Evolutionary conservation across 2,797 vertebrate genomes (phyloP).

Genomic region (Coranthus polyacanthus): DNA sequence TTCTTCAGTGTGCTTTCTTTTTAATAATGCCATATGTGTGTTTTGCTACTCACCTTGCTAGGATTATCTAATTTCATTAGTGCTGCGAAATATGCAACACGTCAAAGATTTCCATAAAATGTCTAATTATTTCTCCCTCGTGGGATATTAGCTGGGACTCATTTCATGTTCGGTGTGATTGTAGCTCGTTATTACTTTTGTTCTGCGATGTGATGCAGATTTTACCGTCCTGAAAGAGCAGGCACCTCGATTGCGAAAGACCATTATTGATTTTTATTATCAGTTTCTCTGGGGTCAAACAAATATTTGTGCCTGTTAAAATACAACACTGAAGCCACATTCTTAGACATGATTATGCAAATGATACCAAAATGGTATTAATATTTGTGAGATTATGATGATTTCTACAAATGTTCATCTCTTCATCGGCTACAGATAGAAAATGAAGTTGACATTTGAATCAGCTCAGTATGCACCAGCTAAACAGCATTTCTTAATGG

Average conservation of each 20-base stretch:
- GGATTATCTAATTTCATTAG: conserved; percentile 52
- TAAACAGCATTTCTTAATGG: conserved; percentile 31
- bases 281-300: conserved; percentile 47
- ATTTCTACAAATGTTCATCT: conserved; percentile 53
- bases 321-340: conserved; percentile 5
- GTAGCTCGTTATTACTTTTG: conserved; percentile 2
- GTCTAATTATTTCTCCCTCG: conserved; percentile 42
- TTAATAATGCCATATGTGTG: conserved; percentile 35
- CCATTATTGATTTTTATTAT: conserved; percentile 46
- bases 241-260: conserved; percentile 29
- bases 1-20: conserved; percentile 47
- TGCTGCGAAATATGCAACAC: conserved; percentile 42
- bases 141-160: conserved; percentile 29
- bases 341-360: conserved; percentile 56
- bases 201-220: conserved; percentile 4
- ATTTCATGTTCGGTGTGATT: conserved; percentile 29
- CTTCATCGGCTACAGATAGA: conserved; percentile 36
- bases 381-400: conserved; percentile 66
- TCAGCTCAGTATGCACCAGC: conserved; percentile 23
- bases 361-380: conserved; percentile 37
- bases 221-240: conserved; percentile 20
- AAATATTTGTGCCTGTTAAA: conserved; percentile 34
- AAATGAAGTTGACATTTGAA: conserved; percentile 72
- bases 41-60: conserved; percentile 12
- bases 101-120: conserved; percentile 47